Base-by-base conservation (phyloP, 2,888 invertebrate species). In the Aromia moschata region DNA sequence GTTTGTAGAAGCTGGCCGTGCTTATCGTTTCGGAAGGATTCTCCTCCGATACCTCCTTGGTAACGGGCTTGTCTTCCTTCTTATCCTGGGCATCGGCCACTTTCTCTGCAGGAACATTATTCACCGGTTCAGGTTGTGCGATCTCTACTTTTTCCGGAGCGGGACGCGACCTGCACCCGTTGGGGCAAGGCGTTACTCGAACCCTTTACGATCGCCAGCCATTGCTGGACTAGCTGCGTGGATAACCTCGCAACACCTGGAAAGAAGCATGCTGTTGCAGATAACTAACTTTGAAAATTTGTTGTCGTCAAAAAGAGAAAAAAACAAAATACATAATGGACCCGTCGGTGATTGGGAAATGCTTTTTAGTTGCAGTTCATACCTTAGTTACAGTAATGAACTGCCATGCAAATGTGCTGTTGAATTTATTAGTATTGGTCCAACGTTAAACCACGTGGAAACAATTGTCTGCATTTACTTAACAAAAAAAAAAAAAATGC, bases 201-300 rank as follows among this genome's bases (percentile, higher is more conserved):
- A 4, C 70, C 69, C 79, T 94, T 93, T 1, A 96, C 94, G 56
- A 94, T 90, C 79, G 90, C 90, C 71, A 95, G 84, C 96, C 96
- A 96, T 77, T 92, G 91, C 74, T 94, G 92, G 18, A 96, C 95
- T 58, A 96, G 84, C 72, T 90, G 89, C 56, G 88, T 86, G 10
- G 96, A 93, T 70, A 94, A 82, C 56, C 87, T 55, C 4, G 72
- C 66, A 11, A 72, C 70, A 52, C 66, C 72, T 72, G 60, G 12
- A 70, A 68, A 52, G 56, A 60, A 57, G 45, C 20, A 37, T 15
- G 14, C 11, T 10, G 30, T 45, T 45, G 45, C 31, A 52, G 41
- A 41, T n/a, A 20, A 17, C 17, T 40, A n/a, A 12, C 11, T 18
- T 17, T 17, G 4, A 17, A 16, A 1, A 16, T 18, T 14, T 11